These are phyloP conservation scores for Apoda limacodes DNA, from an alignment of 2,888 invertebrate genomes.

Conservation along the genomic window DNA sequence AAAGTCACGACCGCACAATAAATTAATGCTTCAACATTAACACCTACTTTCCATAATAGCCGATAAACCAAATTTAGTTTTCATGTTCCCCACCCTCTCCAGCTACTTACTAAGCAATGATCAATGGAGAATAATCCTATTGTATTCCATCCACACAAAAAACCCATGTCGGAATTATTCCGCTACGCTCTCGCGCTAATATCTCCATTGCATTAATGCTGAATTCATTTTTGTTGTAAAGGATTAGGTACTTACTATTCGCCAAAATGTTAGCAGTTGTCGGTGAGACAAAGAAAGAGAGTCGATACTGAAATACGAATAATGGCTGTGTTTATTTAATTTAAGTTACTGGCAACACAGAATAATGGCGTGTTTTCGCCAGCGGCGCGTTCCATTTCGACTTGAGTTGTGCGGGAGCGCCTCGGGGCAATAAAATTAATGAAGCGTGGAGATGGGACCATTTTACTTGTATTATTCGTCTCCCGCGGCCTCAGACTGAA, in stretches of 20 bases:
- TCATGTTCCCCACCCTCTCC: conserved; percentile 64
- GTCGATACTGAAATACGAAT: conserved; percentile 50
- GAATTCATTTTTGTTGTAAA: conserved; percentile 48
- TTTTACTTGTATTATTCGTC: conserved; percentile 71
- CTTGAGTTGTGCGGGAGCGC: conserved; percentile 54
- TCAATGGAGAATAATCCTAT: conserved; percentile 69
- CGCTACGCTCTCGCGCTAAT: conserved; percentile 63
- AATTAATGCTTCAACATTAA: conserved; percentile 62
- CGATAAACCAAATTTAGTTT: conserved; percentile 71
- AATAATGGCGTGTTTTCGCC: conserved; percentile 64
- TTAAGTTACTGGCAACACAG: conserved; percentile 60
- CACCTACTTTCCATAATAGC: conserved; percentile 70
- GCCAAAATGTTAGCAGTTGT: conserved; percentile 61
- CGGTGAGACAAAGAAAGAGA: conserved; percentile 51
- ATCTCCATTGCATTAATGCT: conserved; percentile 63
- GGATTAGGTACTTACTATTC: conserved; percentile 59
- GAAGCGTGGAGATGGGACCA: conserved; percentile 70
- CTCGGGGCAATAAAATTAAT: conserved; percentile 69
- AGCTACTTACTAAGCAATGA: conserved; percentile 67
- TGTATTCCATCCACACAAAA: conserved; percentile 61
- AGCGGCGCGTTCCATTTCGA: conserved; percentile 29
- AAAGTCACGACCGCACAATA: conserved; percentile 61
- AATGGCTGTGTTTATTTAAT: conserved; percentile 65
- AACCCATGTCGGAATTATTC: conserved; percentile 65
- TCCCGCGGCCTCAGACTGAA: conserved; percentile 67